Evolutionary conservation across 2,113 vertebrate species (phyloP), one percentile per base, ranked within the genome.

Genomic region (Charadrius vociferus): DNA sequence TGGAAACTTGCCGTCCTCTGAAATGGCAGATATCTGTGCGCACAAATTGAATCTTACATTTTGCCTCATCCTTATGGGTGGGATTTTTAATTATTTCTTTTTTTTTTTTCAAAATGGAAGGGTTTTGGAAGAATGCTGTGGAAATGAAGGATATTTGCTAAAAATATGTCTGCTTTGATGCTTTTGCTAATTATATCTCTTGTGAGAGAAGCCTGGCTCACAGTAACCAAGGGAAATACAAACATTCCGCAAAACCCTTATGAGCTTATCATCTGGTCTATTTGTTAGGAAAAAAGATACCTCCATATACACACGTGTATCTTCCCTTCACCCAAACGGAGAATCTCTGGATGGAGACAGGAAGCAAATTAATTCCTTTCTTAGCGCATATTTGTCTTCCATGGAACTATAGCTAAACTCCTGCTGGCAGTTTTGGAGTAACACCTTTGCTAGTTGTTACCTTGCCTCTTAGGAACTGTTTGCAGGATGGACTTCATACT

Each of bases 141-240:
- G 26, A 83, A 94, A 45, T 34, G 27, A 91, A 84, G n/a, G 32
- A 58, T 13, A 29, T 17, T 82, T 72, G 24, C 55, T 82, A 55
- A 87, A 93, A 91, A 84, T 83, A 50, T 12, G 20, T 79, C 61
- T 59, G 3, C 61, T 92, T 94, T 86, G 87, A 90, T 94, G 47
- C n/a, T 86, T 88, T 81, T 91, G 34, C 30, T 91, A 89, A 70
- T 92, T 75, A 61, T 80, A 87, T 68, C 41, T n/a, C 62, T 68
- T 52, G 34, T 82, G 73, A 91, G 41, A 93, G n/a, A 94, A 37
- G 34, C 45, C 47, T 93, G 80, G 37, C 86, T 89, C 39, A 22
- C 56, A 84, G 24, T 52, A 95, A 86, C 43, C 27, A 80, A 82
- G 26, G 7, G 22, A 87, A 84, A 58, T 43, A 84, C 12, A 85